Percentiles rank a stretch among this genome's conserved stretches.
Conservation (phyloP, 2,888 invertebrate genomes). For the Pristionchus fissidentatus region DNA sequence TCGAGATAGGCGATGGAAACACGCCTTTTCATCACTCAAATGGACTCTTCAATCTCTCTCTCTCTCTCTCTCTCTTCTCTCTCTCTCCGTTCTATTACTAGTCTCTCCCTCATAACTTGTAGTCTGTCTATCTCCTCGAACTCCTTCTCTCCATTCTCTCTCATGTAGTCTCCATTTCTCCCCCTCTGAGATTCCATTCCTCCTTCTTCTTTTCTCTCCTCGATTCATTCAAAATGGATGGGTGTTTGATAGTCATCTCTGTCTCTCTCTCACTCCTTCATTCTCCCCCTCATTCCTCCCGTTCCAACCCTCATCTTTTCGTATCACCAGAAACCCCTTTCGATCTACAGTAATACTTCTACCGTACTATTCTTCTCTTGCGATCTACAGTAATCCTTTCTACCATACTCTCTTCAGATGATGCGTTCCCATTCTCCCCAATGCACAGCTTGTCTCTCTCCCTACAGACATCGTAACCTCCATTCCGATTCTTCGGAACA, state of each 20-base stretch:
- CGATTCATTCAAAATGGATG: slow-evolving; percentile 23
- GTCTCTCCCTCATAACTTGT: too few species aligned
- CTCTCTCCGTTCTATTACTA: neutral
- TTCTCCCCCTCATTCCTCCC: slow-evolving; percentile 32
- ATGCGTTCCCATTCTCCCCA: slow-evolving; percentile 32
- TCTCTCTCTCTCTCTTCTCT: slow-evolving; percentile 45
- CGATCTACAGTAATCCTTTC: neutral
- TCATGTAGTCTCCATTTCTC: too few species aligned
- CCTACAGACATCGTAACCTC: slow-evolving; percentile 40
- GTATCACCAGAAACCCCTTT: slow-evolving; percentile 46
- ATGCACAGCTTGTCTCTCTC: slow-evolving; percentile 42
- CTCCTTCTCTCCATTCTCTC: slow-evolving; percentile 3
- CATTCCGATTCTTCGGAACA: slow-evolving; percentile 35
- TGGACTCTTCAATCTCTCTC: slow-evolving; percentile 37
- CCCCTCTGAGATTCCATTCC: too few species aligned
- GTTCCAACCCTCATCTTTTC: too few species aligned
- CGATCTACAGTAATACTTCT: slow-evolving; percentile 51
- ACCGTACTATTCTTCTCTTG: slow-evolving; percentile 50
- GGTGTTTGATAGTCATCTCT: too few species aligned
- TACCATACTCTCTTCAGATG: slow-evolving; percentile 4
- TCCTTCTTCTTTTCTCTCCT: too few species aligned
- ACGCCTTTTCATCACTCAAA: slow-evolving; percentile 19
- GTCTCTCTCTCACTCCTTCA: neutral
- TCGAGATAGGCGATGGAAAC: neutral
- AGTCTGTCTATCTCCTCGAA: too few species aligned